Conservation (phyloP, 1,140 invertebrate genomes). For the Brachionus sp. region DNA sequence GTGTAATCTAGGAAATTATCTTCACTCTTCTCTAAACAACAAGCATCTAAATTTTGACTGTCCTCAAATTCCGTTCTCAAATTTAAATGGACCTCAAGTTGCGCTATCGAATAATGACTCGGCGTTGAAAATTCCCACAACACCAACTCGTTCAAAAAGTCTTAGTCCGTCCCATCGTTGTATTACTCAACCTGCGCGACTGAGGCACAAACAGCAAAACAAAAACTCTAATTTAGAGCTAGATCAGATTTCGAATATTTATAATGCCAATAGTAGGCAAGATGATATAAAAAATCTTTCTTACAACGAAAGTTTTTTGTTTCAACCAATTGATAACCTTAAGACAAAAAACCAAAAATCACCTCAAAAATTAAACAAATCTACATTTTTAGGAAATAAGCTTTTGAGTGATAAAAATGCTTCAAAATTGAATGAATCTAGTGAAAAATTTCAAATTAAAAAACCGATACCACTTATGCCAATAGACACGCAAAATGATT, state of each 20-base stretch:
- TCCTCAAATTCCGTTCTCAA: background rate
- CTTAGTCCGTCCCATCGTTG: conserved; percentile 19
- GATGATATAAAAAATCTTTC: background rate
- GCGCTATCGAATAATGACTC: background rate
- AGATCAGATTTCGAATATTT: background rate
- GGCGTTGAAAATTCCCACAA: background rate
- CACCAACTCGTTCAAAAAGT: conserved; percentile 38
- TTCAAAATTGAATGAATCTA: background rate
- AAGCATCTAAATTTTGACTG: background rate
- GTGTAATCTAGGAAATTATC: background rate
- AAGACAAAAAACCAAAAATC: background rate
- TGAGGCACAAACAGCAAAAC: conserved; percentile 38
- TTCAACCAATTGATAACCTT: background rate
- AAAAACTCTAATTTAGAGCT: background rate
- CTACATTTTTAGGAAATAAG: background rate
- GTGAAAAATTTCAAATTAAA: conserved; percentile 4
- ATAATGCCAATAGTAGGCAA: background rate
- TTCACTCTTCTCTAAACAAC: background rate
- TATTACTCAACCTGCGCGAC: background rate
- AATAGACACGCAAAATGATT: background rate
- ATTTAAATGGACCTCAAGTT: background rate
- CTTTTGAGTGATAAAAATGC: background rate
- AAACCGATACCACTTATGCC: conserved; percentile 14
- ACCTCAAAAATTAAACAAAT: background rate
- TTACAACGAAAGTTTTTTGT: conserved; percentile 15